Evolutionary conservation across 2,797 vertebrate species (phyloP).

Genomic region (Halcyon badia): DNA sequence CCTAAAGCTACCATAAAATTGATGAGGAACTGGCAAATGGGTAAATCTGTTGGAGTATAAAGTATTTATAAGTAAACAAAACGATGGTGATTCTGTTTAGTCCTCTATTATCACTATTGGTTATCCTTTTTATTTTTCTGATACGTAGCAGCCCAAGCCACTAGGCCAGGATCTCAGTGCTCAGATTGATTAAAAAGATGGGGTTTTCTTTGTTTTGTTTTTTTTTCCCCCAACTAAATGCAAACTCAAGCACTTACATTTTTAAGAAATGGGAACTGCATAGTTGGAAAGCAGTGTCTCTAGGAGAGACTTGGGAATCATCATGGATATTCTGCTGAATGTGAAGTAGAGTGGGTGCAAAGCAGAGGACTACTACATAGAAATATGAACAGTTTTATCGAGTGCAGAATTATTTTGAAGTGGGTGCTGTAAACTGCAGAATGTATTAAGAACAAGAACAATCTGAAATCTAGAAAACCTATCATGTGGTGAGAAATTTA

Average conservation of each 20-base stretch:
- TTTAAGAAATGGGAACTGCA: background rate
- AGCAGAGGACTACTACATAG: background rate
- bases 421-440: background rate
- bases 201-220: background rate
- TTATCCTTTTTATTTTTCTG: background rate
- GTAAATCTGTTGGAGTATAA: background rate
- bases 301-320: background rate
- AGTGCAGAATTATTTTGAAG: background rate
- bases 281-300: slow-evolving; percentile 1
- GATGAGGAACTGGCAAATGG: background rate
- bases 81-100: background rate
- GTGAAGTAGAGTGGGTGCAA: background rate
- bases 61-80: background rate
- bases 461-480: slow-evolving; percentile 16
- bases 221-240: background rate
- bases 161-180: background rate
- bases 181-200: background rate
- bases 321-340: background rate
- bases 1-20: background rate
- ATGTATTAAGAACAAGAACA: background rate
- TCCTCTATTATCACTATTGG: background rate
- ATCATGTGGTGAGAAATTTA: background rate
- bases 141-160: background rate
- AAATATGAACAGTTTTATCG: background rate
- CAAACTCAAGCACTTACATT: background rate